phyloP scores from a whole-genome alignment of 2,797 vertebrate genomes.

The Anguilla pacifica region DNA sequence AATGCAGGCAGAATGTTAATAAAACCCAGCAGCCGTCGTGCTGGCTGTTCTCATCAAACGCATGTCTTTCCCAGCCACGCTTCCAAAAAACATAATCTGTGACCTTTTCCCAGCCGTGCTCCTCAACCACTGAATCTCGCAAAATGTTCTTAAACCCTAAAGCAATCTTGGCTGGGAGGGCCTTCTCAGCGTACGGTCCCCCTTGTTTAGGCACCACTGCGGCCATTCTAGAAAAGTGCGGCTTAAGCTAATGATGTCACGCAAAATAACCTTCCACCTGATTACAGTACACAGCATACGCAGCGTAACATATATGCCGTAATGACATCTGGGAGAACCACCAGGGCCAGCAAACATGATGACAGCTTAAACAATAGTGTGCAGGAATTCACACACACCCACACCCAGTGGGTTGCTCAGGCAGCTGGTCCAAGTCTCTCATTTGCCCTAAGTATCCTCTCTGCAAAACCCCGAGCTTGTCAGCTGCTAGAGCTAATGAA shows the following conservation, averaged over 20 bases:
- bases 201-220: neutral
- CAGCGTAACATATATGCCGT: neutral
- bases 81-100: conserved; percentile 20
- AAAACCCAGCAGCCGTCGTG: conserved; percentile 63
- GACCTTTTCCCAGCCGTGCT: neutral
- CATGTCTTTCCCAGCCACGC: neutral
- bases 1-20: conserved; percentile 72
- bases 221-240: neutral
- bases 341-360: neutral
- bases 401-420: neutral
- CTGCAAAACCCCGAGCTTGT: neutral
- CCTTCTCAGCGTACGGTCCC: neutral
- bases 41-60: conserved; percentile 38
- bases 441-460: neutral
- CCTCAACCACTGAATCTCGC: neutral
- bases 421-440: conserved; percentile 19
- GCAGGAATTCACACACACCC: conserved; percentile 7
- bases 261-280: neutral
- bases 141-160: neutral
- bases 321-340: conserved; percentile 19
- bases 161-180: neutral
- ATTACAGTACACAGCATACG: neutral
- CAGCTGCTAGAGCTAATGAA: conserved; percentile 25
- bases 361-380: conserved; percentile 13
- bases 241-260: conserved; percentile 9